phyloP scores from a whole-genome alignment of 1,140 invertebrate genomes.

The Drosophila prosaltans region DNA sequence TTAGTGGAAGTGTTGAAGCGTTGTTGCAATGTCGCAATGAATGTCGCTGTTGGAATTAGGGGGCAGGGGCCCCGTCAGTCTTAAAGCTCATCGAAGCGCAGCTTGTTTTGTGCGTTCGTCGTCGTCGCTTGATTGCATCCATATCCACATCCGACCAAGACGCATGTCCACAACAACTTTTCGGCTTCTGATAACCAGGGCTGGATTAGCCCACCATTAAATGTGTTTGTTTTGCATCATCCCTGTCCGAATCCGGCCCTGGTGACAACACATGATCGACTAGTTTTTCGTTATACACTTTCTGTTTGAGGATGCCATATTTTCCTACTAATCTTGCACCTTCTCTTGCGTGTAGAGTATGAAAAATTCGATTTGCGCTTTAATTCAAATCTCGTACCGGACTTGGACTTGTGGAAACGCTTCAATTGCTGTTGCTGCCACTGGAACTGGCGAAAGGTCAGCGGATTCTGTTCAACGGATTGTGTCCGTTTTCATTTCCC shows the following conservation, averaged over 20 bases:
- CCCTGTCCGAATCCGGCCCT: neutral
- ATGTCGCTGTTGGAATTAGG: neutral
- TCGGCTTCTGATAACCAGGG: constrained; percentile 13
- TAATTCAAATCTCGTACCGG: constrained; percentile 27
- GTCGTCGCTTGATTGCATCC: constrained; percentile 62
- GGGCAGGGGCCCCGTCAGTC: constrained; percentile 4
- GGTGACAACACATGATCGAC: constrained; percentile 31
- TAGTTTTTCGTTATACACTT: constrained; percentile 27
- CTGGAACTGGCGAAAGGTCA: constrained; percentile 58
- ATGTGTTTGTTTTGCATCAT: neutral
- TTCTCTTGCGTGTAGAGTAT: constrained; percentile 19
- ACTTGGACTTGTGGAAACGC: constrained; percentile 41
- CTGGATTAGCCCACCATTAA: neutral
- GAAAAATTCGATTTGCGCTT: constrained; percentile 14
- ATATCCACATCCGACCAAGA: constrained; percentile 38
- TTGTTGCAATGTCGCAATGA: constrained; percentile 63
- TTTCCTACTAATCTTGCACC: neutral
- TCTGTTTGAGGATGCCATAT: constrained; percentile 4
- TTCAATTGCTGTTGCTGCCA: constrained; percentile 38
- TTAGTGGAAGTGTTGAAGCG: constrained; percentile 48
- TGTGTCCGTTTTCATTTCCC: constrained; percentile 40
- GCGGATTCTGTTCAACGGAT: constrained; percentile 48
- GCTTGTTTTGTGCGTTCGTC: constrained; percentile 28
- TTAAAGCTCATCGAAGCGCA: constrained; percentile 63
- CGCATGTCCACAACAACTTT: constrained; percentile 6